phyloP scores from a whole-genome alignment of 2,113 vertebrate species.

The Gorsachius goisagi region DNA sequence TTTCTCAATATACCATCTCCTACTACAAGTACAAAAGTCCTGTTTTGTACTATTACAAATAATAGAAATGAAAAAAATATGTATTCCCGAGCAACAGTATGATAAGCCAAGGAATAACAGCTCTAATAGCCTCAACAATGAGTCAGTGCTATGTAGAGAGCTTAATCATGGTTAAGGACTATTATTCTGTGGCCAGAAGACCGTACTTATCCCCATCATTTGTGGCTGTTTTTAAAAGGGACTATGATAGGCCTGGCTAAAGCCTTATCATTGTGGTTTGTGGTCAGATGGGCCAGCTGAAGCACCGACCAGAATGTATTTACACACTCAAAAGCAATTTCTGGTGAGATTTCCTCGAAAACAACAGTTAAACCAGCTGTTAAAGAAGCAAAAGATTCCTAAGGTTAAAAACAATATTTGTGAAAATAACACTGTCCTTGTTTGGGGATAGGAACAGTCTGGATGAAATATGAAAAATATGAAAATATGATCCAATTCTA shows the following conservation, averaged over 20 bases:
- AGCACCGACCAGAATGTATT: background rate
- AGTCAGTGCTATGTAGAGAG: background rate
- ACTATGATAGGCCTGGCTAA: slow-evolving; percentile 11
- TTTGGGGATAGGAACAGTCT: background rate
- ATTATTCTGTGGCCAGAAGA: slow-evolving; percentile 61
- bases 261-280: slow-evolving; percentile 68
- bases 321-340: background rate
- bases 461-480: background rate
- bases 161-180: slow-evolving; percentile 33
- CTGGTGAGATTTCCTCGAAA: slow-evolving; percentile 12
- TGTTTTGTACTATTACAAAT: background rate
- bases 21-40: background rate
- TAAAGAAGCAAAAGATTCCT: background rate
- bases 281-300: slow-evolving; percentile 46
- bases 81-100: background rate
- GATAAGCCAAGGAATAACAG: background rate
- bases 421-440: background rate
- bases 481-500: background rate
- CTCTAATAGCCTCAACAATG: background rate
- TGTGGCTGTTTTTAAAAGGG: slow-evolving; percentile 59
- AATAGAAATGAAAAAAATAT: background rate
- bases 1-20: background rate
- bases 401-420: slow-evolving; percentile 1
- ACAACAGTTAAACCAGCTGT: background rate
- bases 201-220: slow-evolving; percentile 32